Percentiles rank a stretch among this genome's conserved stretches.
These are phyloP conservation scores for Cardinalis cardinalis DNA, from an alignment of 2,113 vertebrate species.

Conservation along the genomic window DNA sequence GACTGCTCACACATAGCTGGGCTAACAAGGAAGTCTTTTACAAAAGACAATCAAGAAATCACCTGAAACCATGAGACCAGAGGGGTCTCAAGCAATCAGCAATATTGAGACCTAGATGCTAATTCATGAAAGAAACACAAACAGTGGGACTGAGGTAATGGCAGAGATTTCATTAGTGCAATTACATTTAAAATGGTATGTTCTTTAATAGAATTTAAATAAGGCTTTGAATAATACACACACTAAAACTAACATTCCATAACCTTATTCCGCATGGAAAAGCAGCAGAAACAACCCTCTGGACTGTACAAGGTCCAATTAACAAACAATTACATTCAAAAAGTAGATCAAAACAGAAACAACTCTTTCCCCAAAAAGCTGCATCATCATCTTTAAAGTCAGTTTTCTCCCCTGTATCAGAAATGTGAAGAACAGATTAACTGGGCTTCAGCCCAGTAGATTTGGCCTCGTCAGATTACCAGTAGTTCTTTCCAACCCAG, in stretches of 20 bases:
- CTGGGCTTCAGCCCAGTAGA: background rate
- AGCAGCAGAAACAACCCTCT: constrained; percentile 62
- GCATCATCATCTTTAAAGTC: constrained; percentile 28
- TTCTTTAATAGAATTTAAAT: constrained; percentile 80
- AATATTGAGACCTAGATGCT: background rate
- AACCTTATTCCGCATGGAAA: constrained; percentile 67
- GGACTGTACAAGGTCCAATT: constrained; percentile 48
- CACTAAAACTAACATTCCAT: constrained; percentile 73
- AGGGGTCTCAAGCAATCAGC: background rate
- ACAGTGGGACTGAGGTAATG: constrained; percentile 60
- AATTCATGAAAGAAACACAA: constrained; percentile 53
- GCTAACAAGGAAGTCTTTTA: constrained; percentile 39
- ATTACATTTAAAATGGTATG: constrained; percentile 75
- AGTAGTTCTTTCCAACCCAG: constrained; percentile 6
- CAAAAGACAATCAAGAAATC: constrained; percentile 46
- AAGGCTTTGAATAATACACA: constrained; percentile 79
- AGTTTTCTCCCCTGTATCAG: background rate
- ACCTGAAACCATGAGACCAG: constrained; percentile 5
- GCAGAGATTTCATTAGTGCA: constrained; percentile 76
- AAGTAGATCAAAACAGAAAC: constrained; percentile 54
- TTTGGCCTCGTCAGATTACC: constrained; percentile 22
- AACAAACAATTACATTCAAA: constrained; percentile 74
- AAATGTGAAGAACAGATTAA: constrained; percentile 15
- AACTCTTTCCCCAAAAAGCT: background rate
- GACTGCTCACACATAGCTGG: constrained; percentile 32